Evolutionary conservation across 2,113 vertebrate genomes (phyloP), one percentile per base, ranked within the genome.

Genomic region (Serilophus lunatus): DNA sequence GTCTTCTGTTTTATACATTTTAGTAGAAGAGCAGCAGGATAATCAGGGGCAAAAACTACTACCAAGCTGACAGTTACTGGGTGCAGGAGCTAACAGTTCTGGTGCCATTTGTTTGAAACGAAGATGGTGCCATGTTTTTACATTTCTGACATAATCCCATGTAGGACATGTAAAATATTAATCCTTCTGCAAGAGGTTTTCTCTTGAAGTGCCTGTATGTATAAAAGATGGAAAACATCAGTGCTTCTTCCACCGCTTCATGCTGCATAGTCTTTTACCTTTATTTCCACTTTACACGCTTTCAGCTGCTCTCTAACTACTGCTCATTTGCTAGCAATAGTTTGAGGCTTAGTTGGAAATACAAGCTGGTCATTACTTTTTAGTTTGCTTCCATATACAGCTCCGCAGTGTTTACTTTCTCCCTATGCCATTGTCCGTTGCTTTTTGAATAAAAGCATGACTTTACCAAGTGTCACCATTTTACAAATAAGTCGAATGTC

Each of bases 221-320:
- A 51, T 53, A 71, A 91, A 77, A 92, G 59, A 78, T 38, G 71
- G 87, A 60, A 90, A 76, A 44, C 76, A 82, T 50, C 20, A 53
- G 11, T 7, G 44, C 59, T 90, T 61, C 56, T 70, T 95, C 68
- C 47, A 70, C 29, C 15, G 47, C 49, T 68, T 57, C 69, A 60
- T 94, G 50, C 93, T 93, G 59, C 83, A 69, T 94, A 88, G 84
- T 96, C 80, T 97, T 97, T 96, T 93, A 95, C 95, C 96, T 94
- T 96, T 85, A 94, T 90, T 97, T 70, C 81, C 26, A n/a, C 63
- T 85, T 90, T 95, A 63, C 59, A 86, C 76, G 40, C 95, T 94
- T 96, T 84, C 81, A 92, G 92, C 82, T 83, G 45, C 68, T 92
- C 70, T 92, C 90, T 97, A 84, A 95, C 97, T 94, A 97, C 97